Base-by-base conservation (phyloP, 1,140 invertebrate species). In the Neotoxoptera formosana region DNA sequence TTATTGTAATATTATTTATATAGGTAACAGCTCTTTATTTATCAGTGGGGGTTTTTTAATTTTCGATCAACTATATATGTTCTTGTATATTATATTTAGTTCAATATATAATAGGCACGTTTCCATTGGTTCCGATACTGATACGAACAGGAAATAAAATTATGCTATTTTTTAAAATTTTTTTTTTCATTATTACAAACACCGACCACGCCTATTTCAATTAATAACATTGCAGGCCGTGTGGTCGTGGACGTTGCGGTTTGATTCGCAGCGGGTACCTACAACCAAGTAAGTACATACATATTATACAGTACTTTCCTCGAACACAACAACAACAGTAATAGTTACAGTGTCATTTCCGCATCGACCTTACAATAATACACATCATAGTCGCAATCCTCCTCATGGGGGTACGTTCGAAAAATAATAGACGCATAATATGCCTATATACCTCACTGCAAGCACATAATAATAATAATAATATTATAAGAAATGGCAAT, bases 291-390 rank as follows among this genome's bases (percentile, higher is more conserved):
- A 25, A 86, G 36, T 86, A 86, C 23, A 48, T 86, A 86, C 23
- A 48, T 47, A 67, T 76, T 34, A 67, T 67, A 41, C 41, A 67
- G 60, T 60, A 60, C 56, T 90, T 90, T 90, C 89, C 89, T 67
- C 36, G 36, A 21, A 21, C 56, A 67, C 34, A 47, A 86, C 36
- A 45, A 45, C 47, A 30, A n/a, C n/a, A n/a, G n/a, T n/a, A n/a
- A n/a, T n/a, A 86, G 41, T 86, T 60, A 60, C 56, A 90, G 56
- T 60, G 53, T 90, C 56, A 60, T 67, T 90, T 90, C 89, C 89
- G 89, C 41, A 41, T 86, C 41, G 84, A 86, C 41, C 41, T 86
- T 48, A 47, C 23, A 41, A 41, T 41, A 41, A 41, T 41, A 41
- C 41, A 41, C 41, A 41, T 41, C 41, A 41, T 41, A 86, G 11